Conservation (phyloP, 2,888 invertebrate genomes). For the Sphaerophoria taeniata region DNA sequence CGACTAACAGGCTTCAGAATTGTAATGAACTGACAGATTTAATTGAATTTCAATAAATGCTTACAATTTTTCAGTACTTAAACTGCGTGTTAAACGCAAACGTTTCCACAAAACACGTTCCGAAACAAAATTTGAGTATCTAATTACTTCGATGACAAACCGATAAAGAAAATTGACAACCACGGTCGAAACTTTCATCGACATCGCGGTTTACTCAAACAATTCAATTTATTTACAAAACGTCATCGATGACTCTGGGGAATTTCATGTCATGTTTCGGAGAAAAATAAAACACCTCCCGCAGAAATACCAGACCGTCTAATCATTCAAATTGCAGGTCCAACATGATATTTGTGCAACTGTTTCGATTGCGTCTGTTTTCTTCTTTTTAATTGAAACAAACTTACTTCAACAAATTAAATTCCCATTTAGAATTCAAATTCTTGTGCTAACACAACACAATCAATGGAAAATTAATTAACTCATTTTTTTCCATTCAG, state of each 20-base stretch:
- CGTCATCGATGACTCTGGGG: slow-evolving; percentile 44
- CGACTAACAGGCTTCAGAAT: no score
- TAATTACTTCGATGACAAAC: slow-evolving; percentile 2
- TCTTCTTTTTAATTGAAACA: neutral
- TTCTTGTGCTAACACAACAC: slow-evolving; percentile 63
- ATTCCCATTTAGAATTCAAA: slow-evolving; percentile 61
- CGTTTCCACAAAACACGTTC: no score
- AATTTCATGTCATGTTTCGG: slow-evolving; percentile 26
- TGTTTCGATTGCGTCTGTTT: neutral
- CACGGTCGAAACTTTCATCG: slow-evolving; percentile 24
- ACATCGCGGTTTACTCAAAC: neutral
- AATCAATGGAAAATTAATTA: slow-evolving; percentile 39
- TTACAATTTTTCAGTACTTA: no score
- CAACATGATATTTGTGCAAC: no score
- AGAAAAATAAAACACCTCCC: slow-evolving; percentile 2
- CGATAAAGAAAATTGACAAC: slow-evolving; percentile 13
- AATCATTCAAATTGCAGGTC: slow-evolving; percentile 31
- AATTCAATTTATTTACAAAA: slow-evolving; percentile 33
- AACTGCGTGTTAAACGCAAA: no score
- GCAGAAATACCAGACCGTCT: slow-evolving; percentile 35
- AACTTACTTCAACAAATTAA: slow-evolving; percentile 63
- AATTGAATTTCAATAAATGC: no score
- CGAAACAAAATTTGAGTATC: no score
- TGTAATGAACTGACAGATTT: no score
- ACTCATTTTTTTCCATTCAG: slow-evolving; percentile 53